These are phyloP conservation scores for Guaruba guarouba DNA, from an alignment of 2,113 vertebrate species.

Conservation along the genomic window DNA sequence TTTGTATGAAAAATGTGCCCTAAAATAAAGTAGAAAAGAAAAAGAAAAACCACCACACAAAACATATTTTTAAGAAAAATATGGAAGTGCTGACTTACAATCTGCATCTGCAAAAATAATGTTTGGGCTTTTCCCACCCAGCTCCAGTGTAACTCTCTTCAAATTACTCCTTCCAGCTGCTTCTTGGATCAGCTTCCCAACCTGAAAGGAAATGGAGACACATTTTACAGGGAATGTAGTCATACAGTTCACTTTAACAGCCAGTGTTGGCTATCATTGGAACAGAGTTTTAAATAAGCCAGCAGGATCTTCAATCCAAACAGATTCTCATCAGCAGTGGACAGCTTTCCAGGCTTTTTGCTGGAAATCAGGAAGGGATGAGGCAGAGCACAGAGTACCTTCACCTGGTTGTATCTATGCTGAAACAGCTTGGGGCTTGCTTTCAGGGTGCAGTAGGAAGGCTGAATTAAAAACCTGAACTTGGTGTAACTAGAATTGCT, in stretches of 20 bases:
- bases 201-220: constrained; percentile 80
- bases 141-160: constrained; percentile 97
- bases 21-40: not conserved
- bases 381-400: not conserved
- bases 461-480: not conserved
- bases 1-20: not conserved
- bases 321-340: not conserved
- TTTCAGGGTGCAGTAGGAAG: not conserved
- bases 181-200: constrained; percentile 98
- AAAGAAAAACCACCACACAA: not conserved
- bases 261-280: constrained; percentile 64
- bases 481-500: not conserved
- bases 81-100: constrained; percentile 80
- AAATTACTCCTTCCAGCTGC: constrained; percentile 98
- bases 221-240: constrained; percentile 63
- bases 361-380: not conserved
- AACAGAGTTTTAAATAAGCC: constrained; percentile 65
- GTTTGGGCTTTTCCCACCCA: constrained; percentile 98
- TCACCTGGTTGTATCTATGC: not conserved
- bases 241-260: constrained; percentile 28
- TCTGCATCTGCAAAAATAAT: constrained; percentile 99
- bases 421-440: not conserved
- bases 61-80: not conserved
- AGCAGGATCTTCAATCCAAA: constrained; percentile 31
- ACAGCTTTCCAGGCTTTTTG: not conserved